Conservation (phyloP, 35 echinoderm and acorn worm species). For the Ophiothrix spiculata region DNA sequence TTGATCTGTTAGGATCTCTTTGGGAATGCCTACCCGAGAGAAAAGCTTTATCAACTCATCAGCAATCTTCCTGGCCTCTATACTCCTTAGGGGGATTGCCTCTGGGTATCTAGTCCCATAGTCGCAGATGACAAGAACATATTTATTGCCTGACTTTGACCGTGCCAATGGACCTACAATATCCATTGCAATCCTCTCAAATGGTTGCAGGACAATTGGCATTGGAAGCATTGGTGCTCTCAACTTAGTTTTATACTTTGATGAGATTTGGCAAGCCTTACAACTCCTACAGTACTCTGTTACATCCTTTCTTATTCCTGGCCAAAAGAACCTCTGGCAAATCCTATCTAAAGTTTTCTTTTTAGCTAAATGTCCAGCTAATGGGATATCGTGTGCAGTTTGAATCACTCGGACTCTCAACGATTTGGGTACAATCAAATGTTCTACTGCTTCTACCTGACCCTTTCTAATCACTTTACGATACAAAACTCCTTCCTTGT, state of each 20-base stretch:
- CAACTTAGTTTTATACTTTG: background rate
- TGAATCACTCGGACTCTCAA: background rate
- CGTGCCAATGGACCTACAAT: constrained; percentile 53
- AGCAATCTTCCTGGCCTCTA: constrained; percentile 54
- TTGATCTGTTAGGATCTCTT: constrained; percentile 73
- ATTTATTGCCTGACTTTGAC: constrained; percentile 32
- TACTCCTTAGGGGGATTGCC: constrained; percentile 40
- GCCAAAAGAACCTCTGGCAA: constrained; percentile 29
- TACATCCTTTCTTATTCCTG: background rate
- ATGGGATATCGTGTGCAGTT: constrained; percentile 31
- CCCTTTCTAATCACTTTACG: background rate
- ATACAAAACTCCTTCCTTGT: background rate
- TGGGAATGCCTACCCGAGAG: constrained; percentile 55
- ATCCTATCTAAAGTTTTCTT: constrained; percentile 47
- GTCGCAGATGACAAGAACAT: constrained; percentile 52
- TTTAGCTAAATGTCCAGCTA: constrained; percentile 30
- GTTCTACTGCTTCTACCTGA: background rate
- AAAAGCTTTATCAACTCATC: constrained; percentile 64
- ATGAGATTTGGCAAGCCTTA: constrained; percentile 18
- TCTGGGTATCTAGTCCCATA: constrained; percentile 73
- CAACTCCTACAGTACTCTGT: constrained; percentile 37
- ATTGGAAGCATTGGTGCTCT: constrained; percentile 55
- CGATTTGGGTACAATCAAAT: background rate
- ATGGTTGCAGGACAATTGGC: constrained; percentile 53
- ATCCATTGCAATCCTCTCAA: constrained; percentile 47